phyloP scores from a whole-genome alignment of 2,797 vertebrate genomes.

The Poecilia gillii region DNA sequence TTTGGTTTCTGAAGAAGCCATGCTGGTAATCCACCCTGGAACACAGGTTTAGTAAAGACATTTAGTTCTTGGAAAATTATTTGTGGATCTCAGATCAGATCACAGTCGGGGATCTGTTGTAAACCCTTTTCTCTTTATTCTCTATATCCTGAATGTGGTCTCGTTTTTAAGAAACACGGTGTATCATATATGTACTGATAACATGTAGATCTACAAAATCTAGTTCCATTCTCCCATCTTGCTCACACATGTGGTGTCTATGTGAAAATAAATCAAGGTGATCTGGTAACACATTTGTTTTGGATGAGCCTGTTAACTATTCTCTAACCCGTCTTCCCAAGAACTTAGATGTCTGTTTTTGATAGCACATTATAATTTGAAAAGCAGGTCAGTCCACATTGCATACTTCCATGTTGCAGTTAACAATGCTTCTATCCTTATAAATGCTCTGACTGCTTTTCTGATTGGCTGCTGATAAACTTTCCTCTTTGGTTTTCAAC shows the following conservation, averaged over 20 bases:
- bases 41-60: neutral
- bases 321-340: neutral
- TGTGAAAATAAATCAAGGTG: neutral
- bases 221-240: neutral
- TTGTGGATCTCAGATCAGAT: neutral
- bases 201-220: neutral
- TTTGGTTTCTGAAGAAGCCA: slow-evolving; percentile 92
- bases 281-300: neutral
- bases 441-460: neutral
- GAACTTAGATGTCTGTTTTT: neutral
- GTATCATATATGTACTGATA: neutral
- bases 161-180: neutral
- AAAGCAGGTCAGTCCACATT: neutral
- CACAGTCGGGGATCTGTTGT: neutral
- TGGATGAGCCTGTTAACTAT: neutral
- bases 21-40: slow-evolving; percentile 92
- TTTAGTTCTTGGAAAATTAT: neutral
- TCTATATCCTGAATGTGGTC: neutral
- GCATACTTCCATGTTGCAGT: neutral
- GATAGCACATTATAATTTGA: neutral
- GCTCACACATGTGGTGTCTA: neutral
- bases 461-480: neutral
- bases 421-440: neutral
- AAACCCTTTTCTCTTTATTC: neutral
- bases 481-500: neutral